A percentile compares a stretch with the other conserved stretches of the same genome.
phyloP scores from a whole-genome alignment of 2,797 vertebrate species.

The Meriones psammophilus region DNA sequence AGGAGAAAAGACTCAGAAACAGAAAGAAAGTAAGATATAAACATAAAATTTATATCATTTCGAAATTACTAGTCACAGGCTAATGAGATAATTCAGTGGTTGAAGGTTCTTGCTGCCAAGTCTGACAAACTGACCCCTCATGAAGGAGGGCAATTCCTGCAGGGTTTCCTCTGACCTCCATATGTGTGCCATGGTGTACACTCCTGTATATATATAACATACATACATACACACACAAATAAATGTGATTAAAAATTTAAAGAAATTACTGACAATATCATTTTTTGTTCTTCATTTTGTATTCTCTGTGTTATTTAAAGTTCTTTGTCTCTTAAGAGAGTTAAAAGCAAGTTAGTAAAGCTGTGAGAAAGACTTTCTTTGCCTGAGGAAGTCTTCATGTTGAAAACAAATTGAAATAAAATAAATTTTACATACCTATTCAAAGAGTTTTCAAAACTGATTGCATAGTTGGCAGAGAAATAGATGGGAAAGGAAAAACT shows the following conservation, averaged over 20 bases:
- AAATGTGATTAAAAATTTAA: background rate
- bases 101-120: background rate
- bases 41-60: slow-evolving; percentile 1
- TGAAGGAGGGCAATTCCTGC: background rate
- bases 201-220: accelerated
- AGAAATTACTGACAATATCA: background rate
- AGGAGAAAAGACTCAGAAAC: slow-evolving; percentile 4
- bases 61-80: background rate
- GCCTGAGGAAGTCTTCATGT: background rate
- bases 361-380: background rate
- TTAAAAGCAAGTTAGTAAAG: slow-evolving; percentile 34
- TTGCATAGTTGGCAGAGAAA: background rate
- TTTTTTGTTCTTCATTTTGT: slow-evolving; percentile 33
- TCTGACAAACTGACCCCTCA: background rate
- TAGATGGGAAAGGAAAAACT: slow-evolving; percentile 32
- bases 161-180: too few relatives aligned
- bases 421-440: slow-evolving; percentile 3
- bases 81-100: background rate
- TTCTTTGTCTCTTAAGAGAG: slow-evolving; percentile 1
- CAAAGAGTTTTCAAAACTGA: background rate
- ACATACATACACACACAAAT: background rate
- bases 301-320: slow-evolving; percentile 9
- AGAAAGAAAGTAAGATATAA: background rate
- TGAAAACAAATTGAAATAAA: background rate
- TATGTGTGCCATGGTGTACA: background rate